These are phyloP conservation scores for Pteropus alecto DNA, from an alignment of 2,113 vertebrate genomes.

Conservation along the genomic window DNA sequence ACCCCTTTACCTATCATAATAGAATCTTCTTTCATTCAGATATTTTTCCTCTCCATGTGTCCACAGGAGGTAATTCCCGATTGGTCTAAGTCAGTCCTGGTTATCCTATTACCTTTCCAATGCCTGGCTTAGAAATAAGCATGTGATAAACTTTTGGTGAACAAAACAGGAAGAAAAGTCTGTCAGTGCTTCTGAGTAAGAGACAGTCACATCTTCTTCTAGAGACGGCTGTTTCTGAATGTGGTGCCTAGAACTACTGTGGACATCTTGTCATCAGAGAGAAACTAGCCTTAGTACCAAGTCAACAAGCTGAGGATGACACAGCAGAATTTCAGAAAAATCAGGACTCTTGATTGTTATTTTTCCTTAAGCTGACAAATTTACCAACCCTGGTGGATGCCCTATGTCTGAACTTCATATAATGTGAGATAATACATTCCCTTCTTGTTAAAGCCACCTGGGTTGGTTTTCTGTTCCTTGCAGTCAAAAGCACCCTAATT, in stretches of 20 bases:
- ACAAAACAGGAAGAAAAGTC: neutral
- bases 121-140: neutral
- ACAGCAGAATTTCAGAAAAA: neutral
- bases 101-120: neutral
- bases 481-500: neutral
- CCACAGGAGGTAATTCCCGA: neutral
- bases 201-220: neutral
- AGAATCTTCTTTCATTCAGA: neutral
- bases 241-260: neutral
- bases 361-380: neutral
- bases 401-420: constrained; percentile 1
- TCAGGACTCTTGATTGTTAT: neutral
- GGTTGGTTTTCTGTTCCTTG: neutral
- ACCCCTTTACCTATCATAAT: neutral
- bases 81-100: neutral
- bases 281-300: neutral
- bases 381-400: neutral
- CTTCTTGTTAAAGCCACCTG: neutral
- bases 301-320: neutral
- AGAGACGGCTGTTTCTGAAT: neutral
- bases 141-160: neutral
- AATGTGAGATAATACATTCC: neutral
- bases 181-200: neutral
- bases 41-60: neutral
- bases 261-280: neutral